Base-by-base conservation (phyloP, 2,113 vertebrate species). In the Arenaria interpres region DNA sequence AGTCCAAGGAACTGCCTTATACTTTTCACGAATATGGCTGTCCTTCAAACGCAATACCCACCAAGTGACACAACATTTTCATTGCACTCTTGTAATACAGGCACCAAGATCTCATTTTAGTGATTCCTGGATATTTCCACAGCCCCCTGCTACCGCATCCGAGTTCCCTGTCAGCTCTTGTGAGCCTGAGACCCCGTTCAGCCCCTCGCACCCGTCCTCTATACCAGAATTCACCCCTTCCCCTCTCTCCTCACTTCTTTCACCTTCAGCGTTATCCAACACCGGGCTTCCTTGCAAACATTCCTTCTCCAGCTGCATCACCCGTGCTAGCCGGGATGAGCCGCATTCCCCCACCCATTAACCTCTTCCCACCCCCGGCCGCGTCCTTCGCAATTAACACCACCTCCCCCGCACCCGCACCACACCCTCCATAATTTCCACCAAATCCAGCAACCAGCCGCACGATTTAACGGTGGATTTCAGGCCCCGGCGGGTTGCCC, bases 241-340 rank as follows among this genome's bases (percentile, higher is more conserved):
- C 23, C 27, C 64, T 14, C 25, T 24, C 25, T 51, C 14, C 33
- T 5, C 3, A 0, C 3, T 45, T 32, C 27, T 64, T 67, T 30
- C 46, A 71, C 67, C n/a, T 41, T 32, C 12, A 39, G 12, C 8
- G 0, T 45, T 12, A 17, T 1, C 56, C 46, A 69, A 8, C 57
- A 5, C 16, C 0, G 2, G 10, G 10, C 22, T 77, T 39, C 13
- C 51, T 33, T n/a, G 2, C 33, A 60, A 10, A 13, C 16, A 1
- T 3, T 7, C 32, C 68, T 74, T 64, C 53, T 45, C 24, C 81
- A 9, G 20, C 19, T 3, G 0, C 3, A 19, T 4, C 37, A 21
- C 4, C 5, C 10, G 0, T 1, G 6, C 10, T 2, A 23, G 8
- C 12, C 30, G 2, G 14, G 20, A 11, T 1, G 6, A 39, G 3